phyloP scores from a whole-genome alignment of 2,113 vertebrate species.

The Turdus rufiventris region DNA sequence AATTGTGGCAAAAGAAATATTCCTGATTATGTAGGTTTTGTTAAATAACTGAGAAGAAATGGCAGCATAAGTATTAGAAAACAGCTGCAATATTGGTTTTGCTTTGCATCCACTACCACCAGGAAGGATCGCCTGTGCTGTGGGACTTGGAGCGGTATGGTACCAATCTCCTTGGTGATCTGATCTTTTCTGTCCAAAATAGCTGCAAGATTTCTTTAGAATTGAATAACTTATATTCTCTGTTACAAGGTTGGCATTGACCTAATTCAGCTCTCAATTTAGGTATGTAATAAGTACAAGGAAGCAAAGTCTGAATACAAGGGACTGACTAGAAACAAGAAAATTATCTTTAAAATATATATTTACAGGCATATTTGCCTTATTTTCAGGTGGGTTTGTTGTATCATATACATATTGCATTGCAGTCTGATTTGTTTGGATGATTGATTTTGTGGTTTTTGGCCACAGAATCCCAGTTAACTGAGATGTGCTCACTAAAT shows the following conservation, averaged over 20 bases:
- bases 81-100: background rate
- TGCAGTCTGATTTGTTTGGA: background rate
- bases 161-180: background rate
- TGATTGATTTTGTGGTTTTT: background rate
- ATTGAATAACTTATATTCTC: background rate
- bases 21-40: background rate
- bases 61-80: background rate
- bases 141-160: background rate
- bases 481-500: background rate
- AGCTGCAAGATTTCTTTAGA: background rate
- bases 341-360: background rate
- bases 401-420: background rate
- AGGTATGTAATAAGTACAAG: background rate
- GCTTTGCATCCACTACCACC: background rate
- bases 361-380: background rate
- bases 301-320: background rate
- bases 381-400: background rate
- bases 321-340: background rate
- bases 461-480: background rate
- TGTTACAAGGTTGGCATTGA: background rate
- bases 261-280: background rate
- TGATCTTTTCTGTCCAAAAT: background rate
- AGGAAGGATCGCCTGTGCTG: background rate
- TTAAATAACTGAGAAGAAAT: constrained; percentile 29
- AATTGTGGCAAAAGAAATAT: background rate